phyloP scores from a whole-genome alignment of 2,888 invertebrate genomes.

The Lamproptera curius region DNA sequence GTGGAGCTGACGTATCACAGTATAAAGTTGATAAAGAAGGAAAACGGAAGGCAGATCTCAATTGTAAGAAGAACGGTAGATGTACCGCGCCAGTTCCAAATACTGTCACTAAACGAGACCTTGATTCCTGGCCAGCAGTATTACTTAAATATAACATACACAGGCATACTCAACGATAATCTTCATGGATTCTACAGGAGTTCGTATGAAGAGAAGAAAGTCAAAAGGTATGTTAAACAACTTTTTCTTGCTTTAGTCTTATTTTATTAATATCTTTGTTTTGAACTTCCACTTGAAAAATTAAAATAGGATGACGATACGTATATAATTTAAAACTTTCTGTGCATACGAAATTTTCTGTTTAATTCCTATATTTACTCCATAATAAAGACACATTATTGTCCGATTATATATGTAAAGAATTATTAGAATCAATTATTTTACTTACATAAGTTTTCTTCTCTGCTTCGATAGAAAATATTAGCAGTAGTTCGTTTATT shows the following conservation, averaged over 20 bases:
- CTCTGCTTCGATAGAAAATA: no score
- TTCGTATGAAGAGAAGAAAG: slow-evolving; percentile 83
- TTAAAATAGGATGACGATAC: not conserved
- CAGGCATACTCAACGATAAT: slow-evolving; percentile 85
- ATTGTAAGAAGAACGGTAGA: slow-evolving; percentile 72
- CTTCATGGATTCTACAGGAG: slow-evolving; percentile 91
- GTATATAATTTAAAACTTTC: not conserved
- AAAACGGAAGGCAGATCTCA: slow-evolving; percentile 44
- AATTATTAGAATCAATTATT: no score
- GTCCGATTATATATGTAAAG: not conserved
- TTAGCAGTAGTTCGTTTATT: no score
- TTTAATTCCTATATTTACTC: no score
- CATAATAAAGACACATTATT: not conserved
- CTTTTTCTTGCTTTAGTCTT: no score
- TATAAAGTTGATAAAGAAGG: slow-evolving; percentile 70
- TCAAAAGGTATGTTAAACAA: slow-evolving; percentile 80
- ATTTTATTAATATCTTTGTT: no score
- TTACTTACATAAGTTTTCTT: no score
- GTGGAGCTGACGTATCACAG: slow-evolving; percentile 82
- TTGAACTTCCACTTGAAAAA: not conserved
- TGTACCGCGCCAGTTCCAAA: slow-evolving; percentile 82
- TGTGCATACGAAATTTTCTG: not conserved
- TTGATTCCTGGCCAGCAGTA: slow-evolving; percentile 81
- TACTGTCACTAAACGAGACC: slow-evolving; percentile 78
- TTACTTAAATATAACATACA: slow-evolving; percentile 82